phyloP scores from a whole-genome alignment of 1,140 invertebrate genomes.

The Eriosoma lanigerum region DNA sequence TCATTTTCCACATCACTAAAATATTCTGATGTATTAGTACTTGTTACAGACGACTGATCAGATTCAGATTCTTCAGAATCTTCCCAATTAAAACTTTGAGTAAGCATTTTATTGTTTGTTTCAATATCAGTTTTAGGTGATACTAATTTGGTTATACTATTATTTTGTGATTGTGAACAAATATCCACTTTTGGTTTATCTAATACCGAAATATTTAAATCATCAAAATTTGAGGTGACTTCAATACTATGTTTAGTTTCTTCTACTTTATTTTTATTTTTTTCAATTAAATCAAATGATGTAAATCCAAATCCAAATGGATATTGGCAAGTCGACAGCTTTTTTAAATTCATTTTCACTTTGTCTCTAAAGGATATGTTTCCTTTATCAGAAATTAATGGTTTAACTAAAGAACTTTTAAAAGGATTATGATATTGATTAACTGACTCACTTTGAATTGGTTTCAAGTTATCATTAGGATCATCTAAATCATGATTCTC shows the following conservation, averaged over 20 bases:
- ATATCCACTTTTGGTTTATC: not conserved
- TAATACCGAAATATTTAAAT: not conserved
- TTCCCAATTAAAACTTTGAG: not conserved
- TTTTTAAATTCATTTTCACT: conserved; percentile 48
- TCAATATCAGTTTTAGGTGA: not conserved
- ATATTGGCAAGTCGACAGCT: conserved; percentile 7
- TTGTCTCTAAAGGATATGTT: conserved; percentile 17
- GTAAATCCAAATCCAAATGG: conserved; percentile 31
- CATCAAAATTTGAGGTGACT: not conserved
- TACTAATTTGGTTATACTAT: not conserved
- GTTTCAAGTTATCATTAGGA: not conserved
- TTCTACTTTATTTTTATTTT: not conserved
- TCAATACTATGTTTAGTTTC: not conserved
- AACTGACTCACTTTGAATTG: not conserved
- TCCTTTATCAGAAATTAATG: not conserved
- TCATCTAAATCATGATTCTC: not conserved
- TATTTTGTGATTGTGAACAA: not conserved
- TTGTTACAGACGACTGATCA: not conserved
- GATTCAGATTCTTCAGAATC: not conserved
- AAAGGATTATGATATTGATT: not conserved
- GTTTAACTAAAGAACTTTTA: not conserved
- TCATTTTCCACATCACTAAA: not conserved
- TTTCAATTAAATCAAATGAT: not conserved
- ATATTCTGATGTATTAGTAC: not conserved
- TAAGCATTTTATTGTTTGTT: not conserved